Percentiles rank a stretch among this genome's conserved stretches.
Conservation (phyloP, 1,140 invertebrate species). For the Plutomurus gul region DNA sequence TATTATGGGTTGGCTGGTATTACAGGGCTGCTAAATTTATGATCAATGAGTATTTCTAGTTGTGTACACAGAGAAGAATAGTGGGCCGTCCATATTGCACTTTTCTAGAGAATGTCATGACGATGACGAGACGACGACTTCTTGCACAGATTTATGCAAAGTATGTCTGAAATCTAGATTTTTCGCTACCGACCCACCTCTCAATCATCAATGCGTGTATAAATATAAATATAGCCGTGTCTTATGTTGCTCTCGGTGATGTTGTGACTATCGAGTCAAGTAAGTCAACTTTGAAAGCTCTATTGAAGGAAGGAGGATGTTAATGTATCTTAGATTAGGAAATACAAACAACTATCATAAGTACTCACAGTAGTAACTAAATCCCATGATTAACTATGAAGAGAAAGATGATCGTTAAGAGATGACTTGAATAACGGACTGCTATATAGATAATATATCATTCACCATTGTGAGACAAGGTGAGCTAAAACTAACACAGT, state of each 20-base stretch:
- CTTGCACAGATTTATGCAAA: background rate
- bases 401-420: background rate
- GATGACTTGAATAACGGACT: background rate
- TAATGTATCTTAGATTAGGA: background rate
- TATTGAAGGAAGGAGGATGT: background rate
- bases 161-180: background rate
- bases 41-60: no score
- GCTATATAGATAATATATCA: background rate
- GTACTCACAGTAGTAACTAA: background rate
- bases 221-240: background rate
- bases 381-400: background rate
- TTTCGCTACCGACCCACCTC: background rate
- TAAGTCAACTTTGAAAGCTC: background rate
- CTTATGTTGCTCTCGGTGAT: no score
- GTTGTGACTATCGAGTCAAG: background rate
- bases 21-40: no score
- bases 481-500: no score
- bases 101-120: background rate
- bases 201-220: background rate
- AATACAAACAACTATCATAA: background rate
- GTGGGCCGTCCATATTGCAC: background rate
- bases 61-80: background rate
- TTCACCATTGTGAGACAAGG: background rate
- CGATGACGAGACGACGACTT: no score
- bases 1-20: no score